These are phyloP conservation scores for Asobara japonica DNA, from an alignment of 1,140 invertebrate genomes.

Conservation along the genomic window DNA sequence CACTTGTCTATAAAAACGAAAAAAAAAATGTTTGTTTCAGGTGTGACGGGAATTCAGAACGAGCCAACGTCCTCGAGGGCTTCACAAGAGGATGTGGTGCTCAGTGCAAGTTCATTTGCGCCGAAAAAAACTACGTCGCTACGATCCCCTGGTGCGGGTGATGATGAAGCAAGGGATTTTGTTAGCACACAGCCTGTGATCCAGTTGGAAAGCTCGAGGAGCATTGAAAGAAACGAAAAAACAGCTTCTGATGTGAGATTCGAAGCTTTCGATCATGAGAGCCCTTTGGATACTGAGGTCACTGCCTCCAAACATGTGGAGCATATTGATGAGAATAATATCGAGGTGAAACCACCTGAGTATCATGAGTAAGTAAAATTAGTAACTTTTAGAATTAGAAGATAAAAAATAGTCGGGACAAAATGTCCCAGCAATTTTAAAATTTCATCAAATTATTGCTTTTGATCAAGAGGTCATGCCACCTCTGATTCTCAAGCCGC, in stretches of 20 bases:
- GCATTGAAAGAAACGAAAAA: slow-evolving; percentile 31
- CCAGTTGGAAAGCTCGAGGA: slow-evolving; percentile 56
- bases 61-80: slow-evolving; percentile 51
- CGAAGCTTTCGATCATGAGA: slow-evolving; percentile 23
- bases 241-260: slow-evolving; percentile 31
- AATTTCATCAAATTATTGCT: too few species aligned
- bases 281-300: slow-evolving; percentile 40
- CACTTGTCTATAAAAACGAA: neutral
- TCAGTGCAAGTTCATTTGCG: slow-evolving; percentile 54
- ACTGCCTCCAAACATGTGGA: slow-evolving; percentile 58
- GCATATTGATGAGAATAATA: slow-evolving; percentile 60
- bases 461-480: too few species aligned
- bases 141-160: slow-evolving; percentile 10
- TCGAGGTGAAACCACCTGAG: slow-evolving; percentile 59
- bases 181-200: slow-evolving; percentile 47
- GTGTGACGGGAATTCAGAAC: slow-evolving; percentile 53
- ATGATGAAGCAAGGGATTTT: slow-evolving; percentile 42
- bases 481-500: too few species aligned
- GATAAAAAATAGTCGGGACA: too few species aligned
- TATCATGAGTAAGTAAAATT: slow-evolving; percentile 54
- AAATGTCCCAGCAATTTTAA: too few species aligned
- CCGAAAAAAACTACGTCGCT: slow-evolving; percentile 48
- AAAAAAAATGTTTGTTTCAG: slow-evolving; percentile 38
- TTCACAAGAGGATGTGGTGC: slow-evolving; percentile 45
- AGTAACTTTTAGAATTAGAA: too few species aligned